Conservation (phyloP, 2,888 invertebrate species). For the Magallana nippona region DNA sequence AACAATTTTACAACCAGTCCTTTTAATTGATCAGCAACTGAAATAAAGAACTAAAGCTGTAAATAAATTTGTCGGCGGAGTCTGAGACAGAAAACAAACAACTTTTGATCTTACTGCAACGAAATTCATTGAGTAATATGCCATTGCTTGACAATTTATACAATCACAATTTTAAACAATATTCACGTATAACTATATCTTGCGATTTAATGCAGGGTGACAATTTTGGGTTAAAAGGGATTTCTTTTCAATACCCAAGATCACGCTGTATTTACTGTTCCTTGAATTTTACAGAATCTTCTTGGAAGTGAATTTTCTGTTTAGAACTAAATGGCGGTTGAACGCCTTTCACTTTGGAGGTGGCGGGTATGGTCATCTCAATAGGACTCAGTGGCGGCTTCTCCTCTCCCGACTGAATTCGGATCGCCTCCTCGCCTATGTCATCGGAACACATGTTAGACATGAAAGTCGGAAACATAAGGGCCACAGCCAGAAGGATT, state of each 20-base stretch:
- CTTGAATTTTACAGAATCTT: conserved; percentile 60
- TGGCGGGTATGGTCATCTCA: conserved; percentile 78
- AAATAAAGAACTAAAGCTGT: too few relatives aligned
- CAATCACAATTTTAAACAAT: background rate
- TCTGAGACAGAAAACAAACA: background rate
- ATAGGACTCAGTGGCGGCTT: conserved; percentile 70
- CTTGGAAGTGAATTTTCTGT: conserved; percentile 68
- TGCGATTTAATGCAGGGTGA: background rate
- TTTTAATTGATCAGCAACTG: too few relatives aligned
- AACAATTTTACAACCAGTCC: too few relatives aligned
- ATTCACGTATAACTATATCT: background rate
- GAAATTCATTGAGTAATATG: conserved; percentile 9
- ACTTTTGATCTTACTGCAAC: conserved; percentile 14
- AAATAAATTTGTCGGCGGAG: background rate
- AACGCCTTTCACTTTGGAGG: conserved; percentile 76
- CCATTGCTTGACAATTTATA: background rate
- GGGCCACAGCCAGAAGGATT: conserved; percentile 80
- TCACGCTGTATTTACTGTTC: conserved; percentile 38
- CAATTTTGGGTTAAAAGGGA: background rate
- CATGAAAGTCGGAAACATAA: conserved; percentile 81
- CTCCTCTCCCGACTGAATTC: conserved; percentile 68
- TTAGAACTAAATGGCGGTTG: conserved; percentile 76
- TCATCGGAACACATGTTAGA: conserved; percentile 79
- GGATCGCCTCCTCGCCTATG: conserved; percentile 67
- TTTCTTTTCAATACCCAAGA: background rate